Evolutionary conservation across 2,888 invertebrate species (phyloP).

Genomic region (Diadegma fenestrale): DNA sequence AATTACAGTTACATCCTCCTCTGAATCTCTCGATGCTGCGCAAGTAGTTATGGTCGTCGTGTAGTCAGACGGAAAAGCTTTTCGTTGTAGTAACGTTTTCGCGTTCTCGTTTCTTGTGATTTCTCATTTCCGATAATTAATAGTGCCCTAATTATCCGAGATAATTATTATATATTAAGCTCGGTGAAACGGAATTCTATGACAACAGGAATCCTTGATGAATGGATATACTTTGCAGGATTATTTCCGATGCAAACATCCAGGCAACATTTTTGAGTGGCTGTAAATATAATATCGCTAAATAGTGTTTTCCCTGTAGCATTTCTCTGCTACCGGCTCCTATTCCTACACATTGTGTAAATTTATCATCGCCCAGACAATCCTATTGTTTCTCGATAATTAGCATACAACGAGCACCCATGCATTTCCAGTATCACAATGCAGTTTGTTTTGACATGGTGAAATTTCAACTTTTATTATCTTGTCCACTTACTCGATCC

Average conservation of each 20-base stretch:
- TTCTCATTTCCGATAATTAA: background rate
- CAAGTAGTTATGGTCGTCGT: constrained; percentile 15
- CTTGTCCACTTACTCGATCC: background rate
- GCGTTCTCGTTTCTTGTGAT: background rate
- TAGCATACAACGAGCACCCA: constrained; percentile 2
- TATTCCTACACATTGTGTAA: background rate
- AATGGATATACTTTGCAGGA: background rate
- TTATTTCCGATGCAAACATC: background rate
- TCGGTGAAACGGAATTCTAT: background rate
- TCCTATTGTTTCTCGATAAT: constrained; percentile 7
- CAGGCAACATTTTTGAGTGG: background rate
- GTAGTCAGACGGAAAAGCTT: constrained; percentile 14
- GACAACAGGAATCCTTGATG: background rate
- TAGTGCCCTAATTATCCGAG: too few species aligned
- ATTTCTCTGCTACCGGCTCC: background rate
- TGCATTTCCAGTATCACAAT: background rate
- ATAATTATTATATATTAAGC: background rate
- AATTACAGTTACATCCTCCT: background rate
- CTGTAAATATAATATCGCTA: background rate
- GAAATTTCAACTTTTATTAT: background rate
- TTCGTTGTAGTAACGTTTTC: background rate
- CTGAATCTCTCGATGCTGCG: background rate
- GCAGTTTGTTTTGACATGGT: background rate
- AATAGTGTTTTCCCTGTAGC: background rate
- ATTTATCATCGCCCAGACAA: background rate